Base-by-base conservation (phyloP, 2,113 vertebrate genomes). In the Zosterops lateralis region DNA sequence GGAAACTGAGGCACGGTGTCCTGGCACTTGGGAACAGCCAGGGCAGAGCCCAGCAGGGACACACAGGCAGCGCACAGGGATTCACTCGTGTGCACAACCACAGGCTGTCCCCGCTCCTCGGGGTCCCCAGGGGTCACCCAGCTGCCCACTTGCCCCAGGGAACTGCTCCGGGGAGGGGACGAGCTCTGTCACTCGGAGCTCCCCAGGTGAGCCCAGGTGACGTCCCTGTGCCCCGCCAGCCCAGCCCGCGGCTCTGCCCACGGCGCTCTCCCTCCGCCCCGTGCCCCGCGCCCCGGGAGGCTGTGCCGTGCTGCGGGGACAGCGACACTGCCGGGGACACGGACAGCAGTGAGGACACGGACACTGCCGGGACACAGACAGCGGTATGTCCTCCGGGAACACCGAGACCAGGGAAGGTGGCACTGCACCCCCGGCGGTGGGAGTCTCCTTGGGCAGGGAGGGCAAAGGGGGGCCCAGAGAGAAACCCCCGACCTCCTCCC, bases 241-340 rank as follows among this genome's bases (percentile, higher is more conserved):
- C 66, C 89, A 51, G 61, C 80, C 60, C 50, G 58, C 1, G 31
- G 83, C 84, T 92, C 95, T 96, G 90, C 94, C 89, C 91, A 65
- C 67, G 5, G 54, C 4, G 21, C 67, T 26, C n/a, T 83, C 75
- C 85, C 92, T 92, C 83, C 80, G 36, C 94, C 93, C 89, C 50
- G 3, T 1, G 3, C 3, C 62, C 81, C 72, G 20, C 17, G 7
- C 34, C 51, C 38, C 28, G 6, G 51, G 47, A 81, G 62, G 50
- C 57, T 34, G 71, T 8, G 84, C 9, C 31, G 14, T 61, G 92
- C 91, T 89, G 80, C 7, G 5, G 34, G 58, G 11, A 80, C 64
- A 31, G 32, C 2, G 76, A 1, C 32, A 34, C 17, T 1, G 3
- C 11, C 13, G 3, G 17, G 31, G 48, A 62, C 67, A 32, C 22